phyloP scores from a whole-genome alignment of 2,113 vertebrate species.

The Dasyornis broadbenti region DNA sequence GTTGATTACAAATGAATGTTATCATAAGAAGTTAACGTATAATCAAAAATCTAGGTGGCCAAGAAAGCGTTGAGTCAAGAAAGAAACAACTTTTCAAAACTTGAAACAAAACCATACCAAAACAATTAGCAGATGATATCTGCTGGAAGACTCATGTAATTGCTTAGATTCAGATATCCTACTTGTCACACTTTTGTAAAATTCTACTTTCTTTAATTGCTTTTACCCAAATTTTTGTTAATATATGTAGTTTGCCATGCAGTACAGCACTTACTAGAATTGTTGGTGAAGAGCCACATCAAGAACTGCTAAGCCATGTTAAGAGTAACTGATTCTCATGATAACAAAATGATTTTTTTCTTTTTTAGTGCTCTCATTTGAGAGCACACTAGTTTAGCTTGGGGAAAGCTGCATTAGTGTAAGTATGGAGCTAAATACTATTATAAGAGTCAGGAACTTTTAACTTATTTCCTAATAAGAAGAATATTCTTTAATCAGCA shows the following conservation, averaged over 20 bases:
- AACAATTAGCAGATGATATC: background rate
- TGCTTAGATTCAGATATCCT: background rate
- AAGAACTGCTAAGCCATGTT: background rate
- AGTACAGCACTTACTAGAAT: background rate
- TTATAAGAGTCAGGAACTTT: background rate
- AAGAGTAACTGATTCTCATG: background rate
- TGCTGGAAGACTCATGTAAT: background rate
- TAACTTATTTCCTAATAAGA: background rate
- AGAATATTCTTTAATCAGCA: constrained; percentile 15
- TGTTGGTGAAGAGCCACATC: background rate
- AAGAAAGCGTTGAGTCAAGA: background rate
- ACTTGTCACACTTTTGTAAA: background rate
- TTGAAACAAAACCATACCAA: background rate
- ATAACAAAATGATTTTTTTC: background rate
- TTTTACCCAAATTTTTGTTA: background rate
- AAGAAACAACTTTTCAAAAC: background rate
- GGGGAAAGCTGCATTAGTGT: background rate
- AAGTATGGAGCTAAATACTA: background rate
- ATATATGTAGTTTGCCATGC: rapidly evolving
- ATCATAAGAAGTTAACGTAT: background rate
- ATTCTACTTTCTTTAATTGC: background rate
- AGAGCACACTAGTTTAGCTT: background rate
- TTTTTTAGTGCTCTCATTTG: background rate
- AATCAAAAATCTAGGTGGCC: background rate
- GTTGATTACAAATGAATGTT: background rate